A percentile compares a stretch with the other conserved stretches of the same genome.
phyloP scores from a whole-genome alignment of 2,888 invertebrate species.

The Philaethria dido region DNA sequence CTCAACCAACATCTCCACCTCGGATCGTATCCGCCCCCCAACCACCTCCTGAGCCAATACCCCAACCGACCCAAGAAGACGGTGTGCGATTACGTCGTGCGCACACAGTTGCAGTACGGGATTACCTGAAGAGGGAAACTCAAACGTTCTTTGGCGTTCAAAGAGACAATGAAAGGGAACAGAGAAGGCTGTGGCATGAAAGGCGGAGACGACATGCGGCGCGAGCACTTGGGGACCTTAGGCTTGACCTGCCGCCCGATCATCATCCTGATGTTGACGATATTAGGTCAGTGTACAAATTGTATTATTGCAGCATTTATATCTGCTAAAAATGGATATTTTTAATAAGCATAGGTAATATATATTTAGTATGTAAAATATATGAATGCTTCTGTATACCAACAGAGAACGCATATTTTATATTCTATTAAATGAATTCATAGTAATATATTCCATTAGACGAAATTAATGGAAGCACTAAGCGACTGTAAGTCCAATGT shows the following conservation, averaged over 20 bases:
- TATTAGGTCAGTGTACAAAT: constrained; percentile 66
- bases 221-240: constrained; percentile 86
- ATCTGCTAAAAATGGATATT: too few relatives aligned
- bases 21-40: constrained; percentile 63
- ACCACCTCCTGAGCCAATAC: constrained; percentile 62
- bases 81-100: constrained; percentile 75
- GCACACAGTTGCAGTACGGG: constrained; percentile 75
- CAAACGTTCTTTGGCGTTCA: constrained; percentile 94
- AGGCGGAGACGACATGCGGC: constrained; percentile 90
- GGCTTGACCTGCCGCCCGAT: constrained; percentile 84
- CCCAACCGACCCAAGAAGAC: constrained; percentile 73
- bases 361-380: background rate
- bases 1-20: constrained; percentile 74
- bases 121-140: constrained; percentile 91
- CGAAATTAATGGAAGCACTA: constrained; percentile 19
- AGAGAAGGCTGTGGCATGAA: constrained; percentile 91
- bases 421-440: constrained; percentile 7
- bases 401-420: constrained; percentile 21
- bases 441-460: constrained; percentile 16
- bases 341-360: too few relatives aligned
- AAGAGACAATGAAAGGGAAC: constrained; percentile 89
- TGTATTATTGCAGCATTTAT: background rate
- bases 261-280: constrained; percentile 85
- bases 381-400: background rate
- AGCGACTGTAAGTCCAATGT: background rate